Evolutionary conservation across 2,888 invertebrate genomes (phyloP).

Genomic region (Nephrocerus scutellatus): DNA sequence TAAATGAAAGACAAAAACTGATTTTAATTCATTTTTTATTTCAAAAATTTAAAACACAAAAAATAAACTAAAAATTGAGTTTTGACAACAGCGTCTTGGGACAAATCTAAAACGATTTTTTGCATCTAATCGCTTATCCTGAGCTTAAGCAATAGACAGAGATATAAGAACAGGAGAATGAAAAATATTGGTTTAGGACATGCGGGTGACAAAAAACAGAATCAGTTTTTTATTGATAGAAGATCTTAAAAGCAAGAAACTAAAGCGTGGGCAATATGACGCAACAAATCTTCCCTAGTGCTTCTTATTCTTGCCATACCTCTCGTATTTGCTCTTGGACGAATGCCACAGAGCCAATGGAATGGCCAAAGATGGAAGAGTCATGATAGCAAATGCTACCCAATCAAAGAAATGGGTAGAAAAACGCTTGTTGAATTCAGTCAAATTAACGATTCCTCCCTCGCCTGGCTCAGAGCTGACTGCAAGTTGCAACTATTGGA

Average conservation of each 20-base stretch:
- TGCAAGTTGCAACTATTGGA: slow-evolving; percentile 60
- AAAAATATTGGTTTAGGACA: slow-evolving; percentile 18
- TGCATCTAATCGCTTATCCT: slow-evolving; percentile 24
- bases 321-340: slow-evolving; percentile 91
- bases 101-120: slow-evolving; percentile 43
- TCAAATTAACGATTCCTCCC: slow-evolving; percentile 85
- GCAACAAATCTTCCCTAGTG: slow-evolving; percentile 41
- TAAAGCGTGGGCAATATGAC: no score
- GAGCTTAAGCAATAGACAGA: slow-evolving; percentile 23
- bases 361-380: slow-evolving; percentile 87
- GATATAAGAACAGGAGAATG: slow-evolving; percentile 20
- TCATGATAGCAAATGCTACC: slow-evolving; percentile 95
- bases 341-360: slow-evolving; percentile 92
- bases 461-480: slow-evolving; percentile 89
- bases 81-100: no score
- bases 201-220: slow-evolving; percentile 20
- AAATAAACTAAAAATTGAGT: no score
- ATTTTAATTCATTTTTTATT: no score
- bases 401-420: slow-evolving; percentile 96
- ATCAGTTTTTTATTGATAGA: slow-evolving; percentile 22
- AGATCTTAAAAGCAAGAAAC: no score
- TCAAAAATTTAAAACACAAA: no score
- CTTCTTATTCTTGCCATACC: slow-evolving; percentile 67
- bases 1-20: no score
- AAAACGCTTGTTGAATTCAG: slow-evolving; percentile 92